Percentiles rank a stretch among this genome's conserved stretches.
These are phyloP conservation scores for Struthio camelus DNA, from an alignment of 2,113 vertebrate species.

Conservation along the genomic window DNA sequence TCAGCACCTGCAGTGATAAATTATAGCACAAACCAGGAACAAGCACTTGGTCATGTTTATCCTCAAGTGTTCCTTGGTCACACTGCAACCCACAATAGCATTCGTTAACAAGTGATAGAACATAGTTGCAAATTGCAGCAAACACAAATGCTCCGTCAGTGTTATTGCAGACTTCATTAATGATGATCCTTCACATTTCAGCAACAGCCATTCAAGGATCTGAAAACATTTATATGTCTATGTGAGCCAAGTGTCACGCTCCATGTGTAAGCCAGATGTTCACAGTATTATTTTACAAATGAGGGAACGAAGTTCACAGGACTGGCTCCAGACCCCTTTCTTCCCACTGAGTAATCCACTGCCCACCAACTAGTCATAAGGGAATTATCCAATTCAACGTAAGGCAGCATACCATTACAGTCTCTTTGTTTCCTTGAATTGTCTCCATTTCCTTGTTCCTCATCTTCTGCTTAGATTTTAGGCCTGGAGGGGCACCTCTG, in stretches of 20 bases:
- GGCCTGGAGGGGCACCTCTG: conserved; percentile 17
- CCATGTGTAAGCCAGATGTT: conserved; percentile 69
- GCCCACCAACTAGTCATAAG: conserved; percentile 45
- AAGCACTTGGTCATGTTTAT: conserved; percentile 23
- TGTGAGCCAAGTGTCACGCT: conserved; percentile 47
- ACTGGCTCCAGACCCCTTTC: conserved; percentile 61
- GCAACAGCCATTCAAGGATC: conserved; percentile 60
- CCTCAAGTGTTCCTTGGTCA: conserved; percentile 28
- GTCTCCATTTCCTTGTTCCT: conserved; percentile 22
- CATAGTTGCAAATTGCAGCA: conserved; percentile 62
- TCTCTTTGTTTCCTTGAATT: conserved; percentile 49
- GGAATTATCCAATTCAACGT: conserved; percentile 54
- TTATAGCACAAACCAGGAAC: conserved; percentile 25
- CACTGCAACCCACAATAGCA: conserved; percentile 42
- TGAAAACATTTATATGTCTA: conserved; percentile 57
- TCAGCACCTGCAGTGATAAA: conserved; percentile 65
- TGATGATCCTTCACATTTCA: conserved; percentile 63
- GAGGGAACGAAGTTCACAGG: conserved; percentile 37
- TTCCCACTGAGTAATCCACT: conserved; percentile 48
- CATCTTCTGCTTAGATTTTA: not conserved
- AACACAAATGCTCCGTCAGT: conserved; percentile 50
- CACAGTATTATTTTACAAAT: conserved; percentile 26
- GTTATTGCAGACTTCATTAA: conserved; percentile 64
- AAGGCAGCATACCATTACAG: conserved; percentile 48
- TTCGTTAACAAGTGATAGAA: conserved; percentile 57